These are phyloP conservation scores for Erannis defoliaria DNA, from an alignment of 2,888 invertebrate genomes.

Conservation along the genomic window DNA sequence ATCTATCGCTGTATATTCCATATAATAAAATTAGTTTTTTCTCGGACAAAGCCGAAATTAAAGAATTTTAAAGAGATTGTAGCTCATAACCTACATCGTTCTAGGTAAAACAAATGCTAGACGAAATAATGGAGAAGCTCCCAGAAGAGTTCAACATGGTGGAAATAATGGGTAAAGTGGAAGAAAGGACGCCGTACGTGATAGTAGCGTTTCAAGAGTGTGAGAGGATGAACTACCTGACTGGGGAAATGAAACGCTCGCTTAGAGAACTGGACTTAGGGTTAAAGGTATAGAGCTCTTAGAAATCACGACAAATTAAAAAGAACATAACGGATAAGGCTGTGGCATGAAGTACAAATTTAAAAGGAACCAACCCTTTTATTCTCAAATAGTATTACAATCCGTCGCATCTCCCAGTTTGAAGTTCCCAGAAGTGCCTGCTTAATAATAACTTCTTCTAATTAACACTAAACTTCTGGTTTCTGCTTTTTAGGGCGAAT, in stretches of 20 bases:
- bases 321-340: too few species aligned
- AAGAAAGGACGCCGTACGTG: slow-evolving; percentile 98
- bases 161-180: slow-evolving; percentile 98
- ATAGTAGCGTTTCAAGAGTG: slow-evolving; percentile 98
- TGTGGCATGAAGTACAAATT: too few species aligned
- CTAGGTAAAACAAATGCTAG: slow-evolving; percentile 96
- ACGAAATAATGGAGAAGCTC: slow-evolving; percentile 97
- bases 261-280: slow-evolving; percentile 97
- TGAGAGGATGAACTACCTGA: slow-evolving; percentile 97
- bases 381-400: background rate
- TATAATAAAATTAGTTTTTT: too few species aligned
- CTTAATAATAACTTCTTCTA: background rate
- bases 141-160: slow-evolving; percentile 98
- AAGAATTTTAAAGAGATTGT: too few species aligned
- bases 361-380: background rate
- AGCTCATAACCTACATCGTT: too few species aligned
- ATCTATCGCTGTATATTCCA: too few species aligned
- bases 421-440: too few species aligned
- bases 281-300: slow-evolving; percentile 89
- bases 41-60: too few species aligned
- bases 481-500: slow-evolving; percentile 90
- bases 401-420: too few species aligned
- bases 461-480: background rate
- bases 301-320: too few species aligned
- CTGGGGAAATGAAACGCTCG: slow-evolving; percentile 95